These are phyloP conservation scores for Eucera pruinosa DNA, from an alignment of 2,888 invertebrate species.

Conservation along the genomic window DNA sequence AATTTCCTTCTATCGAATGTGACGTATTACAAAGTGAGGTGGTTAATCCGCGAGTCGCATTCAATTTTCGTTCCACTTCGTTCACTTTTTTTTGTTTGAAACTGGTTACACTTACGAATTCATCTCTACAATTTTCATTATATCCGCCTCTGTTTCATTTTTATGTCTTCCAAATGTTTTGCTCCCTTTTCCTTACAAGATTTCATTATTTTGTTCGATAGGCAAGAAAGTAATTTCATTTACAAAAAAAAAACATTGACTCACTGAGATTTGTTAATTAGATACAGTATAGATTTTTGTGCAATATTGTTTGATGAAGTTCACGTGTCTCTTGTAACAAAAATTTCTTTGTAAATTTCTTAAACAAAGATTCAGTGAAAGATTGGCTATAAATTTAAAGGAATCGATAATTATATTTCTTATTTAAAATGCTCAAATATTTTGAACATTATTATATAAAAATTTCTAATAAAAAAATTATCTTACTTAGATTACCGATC, in stretches of 20 bases:
- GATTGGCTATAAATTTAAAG: too few species aligned
- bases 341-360: too few species aligned
- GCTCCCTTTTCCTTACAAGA: neutral
- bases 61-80: constrained; percentile 7
- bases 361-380: too few species aligned
- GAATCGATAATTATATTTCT: too few species aligned
- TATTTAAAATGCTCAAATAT: too few species aligned
- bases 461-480: too few species aligned
- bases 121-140: neutral
- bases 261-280: too few species aligned
- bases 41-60: constrained; percentile 9
- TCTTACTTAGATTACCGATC: neutral
- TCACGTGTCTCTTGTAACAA: too few species aligned
- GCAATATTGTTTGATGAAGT: too few species aligned
- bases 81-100: neutral
- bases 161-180: neutral
- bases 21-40: constrained; percentile 45
- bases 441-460: too few species aligned
- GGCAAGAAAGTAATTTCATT: neutral
- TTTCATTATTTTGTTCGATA: neutral
- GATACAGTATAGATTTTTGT: too few species aligned
- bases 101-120: neutral
- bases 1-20: constrained; percentile 55
- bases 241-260: neutral
- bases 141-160: neutral